Evolutionary conservation across 2,888 invertebrate genomes (phyloP).

Genomic region (Agrotis exclamationis): DNA sequence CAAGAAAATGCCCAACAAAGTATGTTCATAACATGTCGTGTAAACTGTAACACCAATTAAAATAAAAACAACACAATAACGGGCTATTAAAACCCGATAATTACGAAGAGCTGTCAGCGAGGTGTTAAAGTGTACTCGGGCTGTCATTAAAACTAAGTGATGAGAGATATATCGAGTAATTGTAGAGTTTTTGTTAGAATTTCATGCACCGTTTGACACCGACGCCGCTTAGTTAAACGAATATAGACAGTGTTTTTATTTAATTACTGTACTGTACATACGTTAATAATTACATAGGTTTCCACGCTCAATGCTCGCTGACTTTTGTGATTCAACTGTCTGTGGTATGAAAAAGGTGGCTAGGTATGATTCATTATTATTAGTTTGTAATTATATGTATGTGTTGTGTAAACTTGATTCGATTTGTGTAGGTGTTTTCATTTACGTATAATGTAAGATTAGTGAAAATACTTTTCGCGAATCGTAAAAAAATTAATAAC

Average conservation of each 20-base stretch:
- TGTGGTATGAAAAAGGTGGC: constrained; percentile 3
- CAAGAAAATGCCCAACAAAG: constrained; percentile 17
- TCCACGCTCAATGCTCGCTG: constrained; percentile 35
- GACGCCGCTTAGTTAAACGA: constrained; percentile 61
- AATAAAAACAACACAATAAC: constrained; percentile 64
- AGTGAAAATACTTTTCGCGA: constrained; percentile 7
- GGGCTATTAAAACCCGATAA: constrained; percentile 73
- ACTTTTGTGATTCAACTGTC: constrained; percentile 38
- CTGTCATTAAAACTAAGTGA: constrained; percentile 72
- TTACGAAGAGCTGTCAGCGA: constrained; percentile 71
- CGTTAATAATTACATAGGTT: constrained; percentile 52
- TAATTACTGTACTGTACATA: constrained; percentile 55
- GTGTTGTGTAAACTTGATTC: constrained; percentile 2
- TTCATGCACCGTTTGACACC: constrained; percentile 79
- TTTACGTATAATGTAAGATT: neutral
- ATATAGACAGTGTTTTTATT: constrained; percentile 47
- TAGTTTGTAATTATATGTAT: neutral
- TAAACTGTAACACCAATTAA: constrained; percentile 57
- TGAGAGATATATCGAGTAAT: constrained; percentile 70
- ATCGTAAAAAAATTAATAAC: constrained; percentile 14
- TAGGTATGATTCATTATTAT: neutral
- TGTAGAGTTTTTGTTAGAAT: constrained; percentile 79
- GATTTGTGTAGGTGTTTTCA: neutral
- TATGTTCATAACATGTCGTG: constrained; percentile 38
- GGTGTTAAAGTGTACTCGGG: constrained; percentile 72